phyloP scores from a whole-genome alignment of 2,888 invertebrate genomes.

The Himalopsyche tibetana region DNA sequence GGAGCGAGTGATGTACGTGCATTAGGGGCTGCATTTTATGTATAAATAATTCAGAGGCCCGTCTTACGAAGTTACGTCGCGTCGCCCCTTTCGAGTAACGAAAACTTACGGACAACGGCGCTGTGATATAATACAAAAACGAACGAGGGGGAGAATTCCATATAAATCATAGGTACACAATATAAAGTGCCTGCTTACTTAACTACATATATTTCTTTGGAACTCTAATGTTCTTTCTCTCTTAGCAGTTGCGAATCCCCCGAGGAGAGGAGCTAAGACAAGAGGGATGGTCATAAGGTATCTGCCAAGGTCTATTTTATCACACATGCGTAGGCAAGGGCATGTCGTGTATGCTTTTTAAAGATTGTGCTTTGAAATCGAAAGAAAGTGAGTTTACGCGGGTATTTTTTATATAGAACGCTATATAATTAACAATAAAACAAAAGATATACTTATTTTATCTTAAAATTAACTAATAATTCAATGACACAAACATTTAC shows the following conservation, averaged over 20 bases:
- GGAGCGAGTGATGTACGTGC: not conserved
- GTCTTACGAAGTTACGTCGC: slow-evolving; percentile 16
- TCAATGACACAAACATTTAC: no score
- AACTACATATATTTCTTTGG: slow-evolving; percentile 20
- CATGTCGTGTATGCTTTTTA: slow-evolving; percentile 2
- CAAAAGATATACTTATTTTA: no score
- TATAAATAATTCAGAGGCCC: slow-evolving; percentile 37
- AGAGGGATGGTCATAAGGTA: slow-evolving; percentile 42
- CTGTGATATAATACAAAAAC: slow-evolving; percentile 32
- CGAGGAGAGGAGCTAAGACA: slow-evolving; percentile 7
- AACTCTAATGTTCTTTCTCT: slow-evolving; percentile 32
- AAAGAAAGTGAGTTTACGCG: not conserved
- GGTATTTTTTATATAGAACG: no score
- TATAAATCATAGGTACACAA: slow-evolving; percentile 40
- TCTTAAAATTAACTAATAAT: no score
- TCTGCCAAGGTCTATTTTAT: slow-evolving; percentile 36
- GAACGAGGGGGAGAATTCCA: not conserved
- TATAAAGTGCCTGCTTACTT: slow-evolving; percentile 36
- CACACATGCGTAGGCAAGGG: not conserved
- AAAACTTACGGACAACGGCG: slow-evolving; percentile 15
- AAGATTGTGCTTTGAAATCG: slow-evolving; percentile 39
- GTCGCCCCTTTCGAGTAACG: not conserved
- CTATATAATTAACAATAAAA: no score
- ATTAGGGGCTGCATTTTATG: slow-evolving; percentile 37
- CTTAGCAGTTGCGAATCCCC: slow-evolving; percentile 6